Percentiles rank a stretch among this genome's conserved stretches.
phyloP scores from a whole-genome alignment of 2,113 vertebrate genomes.

The Pogonocichla stellata region DNA sequence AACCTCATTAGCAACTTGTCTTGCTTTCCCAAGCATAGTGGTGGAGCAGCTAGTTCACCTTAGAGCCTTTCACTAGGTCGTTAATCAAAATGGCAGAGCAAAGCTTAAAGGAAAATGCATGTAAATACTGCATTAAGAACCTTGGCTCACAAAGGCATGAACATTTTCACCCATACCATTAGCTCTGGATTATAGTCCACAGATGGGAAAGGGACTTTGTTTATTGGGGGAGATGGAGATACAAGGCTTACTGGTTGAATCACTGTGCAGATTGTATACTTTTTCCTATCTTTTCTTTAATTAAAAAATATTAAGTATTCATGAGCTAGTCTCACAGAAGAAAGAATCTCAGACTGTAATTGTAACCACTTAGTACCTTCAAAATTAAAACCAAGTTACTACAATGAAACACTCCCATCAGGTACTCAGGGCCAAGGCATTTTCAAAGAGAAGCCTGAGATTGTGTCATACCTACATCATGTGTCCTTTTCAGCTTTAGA shows the following conservation, averaged over 20 bases:
- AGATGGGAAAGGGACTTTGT: not conserved
- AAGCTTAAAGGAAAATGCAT: conserved; percentile 38
- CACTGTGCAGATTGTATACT: not conserved
- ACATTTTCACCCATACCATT: conserved; percentile 28
- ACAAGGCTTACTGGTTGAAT: not conserved
- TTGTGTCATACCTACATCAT: not conserved
- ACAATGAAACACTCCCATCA: not conserved
- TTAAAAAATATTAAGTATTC: not conserved
- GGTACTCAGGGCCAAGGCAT: not conserved
- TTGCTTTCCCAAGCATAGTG: conserved; percentile 69
- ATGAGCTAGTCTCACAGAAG: not conserved
- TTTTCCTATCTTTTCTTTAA: not conserved
- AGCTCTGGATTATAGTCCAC: not conserved
- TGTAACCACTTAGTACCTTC: not conserved
- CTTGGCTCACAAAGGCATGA: not conserved
- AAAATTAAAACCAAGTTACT: not conserved
- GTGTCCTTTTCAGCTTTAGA: not conserved
- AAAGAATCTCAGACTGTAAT: not conserved
- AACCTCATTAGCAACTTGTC: conserved; percentile 66
- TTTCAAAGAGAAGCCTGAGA: not conserved
- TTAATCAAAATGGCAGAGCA: conserved; percentile 32
- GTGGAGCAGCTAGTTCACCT: conserved; percentile 42
- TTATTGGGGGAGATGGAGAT: not conserved
- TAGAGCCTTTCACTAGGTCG: conserved; percentile 9
- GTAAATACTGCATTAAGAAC: conserved; percentile 56